These are phyloP conservation scores for Drosophila neonasuta DNA, from an alignment of 2,888 invertebrate species.

Conservation along the genomic window DNA sequence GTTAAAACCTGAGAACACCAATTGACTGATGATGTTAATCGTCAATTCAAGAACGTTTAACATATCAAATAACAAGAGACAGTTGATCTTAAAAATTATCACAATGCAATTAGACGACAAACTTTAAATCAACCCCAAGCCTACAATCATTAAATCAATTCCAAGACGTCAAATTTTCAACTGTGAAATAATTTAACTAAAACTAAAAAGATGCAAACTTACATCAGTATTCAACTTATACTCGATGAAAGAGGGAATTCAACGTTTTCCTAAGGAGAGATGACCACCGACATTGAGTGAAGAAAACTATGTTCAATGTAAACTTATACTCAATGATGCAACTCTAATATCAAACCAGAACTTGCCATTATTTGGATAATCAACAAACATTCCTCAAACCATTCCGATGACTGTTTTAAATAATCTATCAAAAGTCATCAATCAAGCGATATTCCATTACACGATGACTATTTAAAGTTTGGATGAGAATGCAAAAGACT, in stretches of 20 bases:
- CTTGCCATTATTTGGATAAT: not conserved
- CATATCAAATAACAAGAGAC: not conserved
- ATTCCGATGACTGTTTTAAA: slow-evolving; percentile 10
- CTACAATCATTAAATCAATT: not conserved
- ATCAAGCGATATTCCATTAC: too few relatives aligned
- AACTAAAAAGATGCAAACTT: not conserved
- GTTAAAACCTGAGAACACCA: too few relatives aligned
- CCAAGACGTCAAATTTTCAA: not conserved
- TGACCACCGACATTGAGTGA: not conserved
- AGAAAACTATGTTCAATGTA: not conserved
- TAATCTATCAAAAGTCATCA: too few relatives aligned
- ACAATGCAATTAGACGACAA: not conserved
- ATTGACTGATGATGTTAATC: not conserved
- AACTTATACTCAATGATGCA: not conserved
- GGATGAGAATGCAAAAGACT: too few relatives aligned
- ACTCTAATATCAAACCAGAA: not conserved
- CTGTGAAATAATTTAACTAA: not conserved
- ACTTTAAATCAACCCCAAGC: not conserved
- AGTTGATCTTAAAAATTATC: not conserved
- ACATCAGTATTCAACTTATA: not conserved
- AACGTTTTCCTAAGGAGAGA: not conserved
- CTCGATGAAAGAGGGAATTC: not conserved
- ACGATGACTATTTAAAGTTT: too few relatives aligned
- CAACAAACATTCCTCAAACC: slow-evolving; percentile 3
- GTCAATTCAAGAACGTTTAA: not conserved